Percentiles rank a stretch among this genome's conserved stretches.
Evolutionary conservation across 2,797 vertebrate species (phyloP).

Genomic region (Fringilla coelebs): DNA sequence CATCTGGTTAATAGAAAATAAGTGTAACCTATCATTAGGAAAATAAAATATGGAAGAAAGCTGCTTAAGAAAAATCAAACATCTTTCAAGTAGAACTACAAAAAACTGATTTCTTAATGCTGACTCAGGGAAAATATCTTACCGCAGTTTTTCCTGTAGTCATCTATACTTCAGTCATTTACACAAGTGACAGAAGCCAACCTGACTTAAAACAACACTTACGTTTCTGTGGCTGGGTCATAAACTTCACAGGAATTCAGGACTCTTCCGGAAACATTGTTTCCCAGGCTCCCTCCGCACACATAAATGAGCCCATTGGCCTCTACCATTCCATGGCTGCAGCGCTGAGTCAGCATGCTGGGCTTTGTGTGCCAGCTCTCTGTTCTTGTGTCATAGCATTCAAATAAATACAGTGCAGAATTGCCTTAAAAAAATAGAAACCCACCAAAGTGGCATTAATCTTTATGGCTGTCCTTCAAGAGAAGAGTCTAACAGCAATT

Average conservation of each 20-base stretch:
- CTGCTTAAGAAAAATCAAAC: not conserved
- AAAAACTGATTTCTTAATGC: not conserved
- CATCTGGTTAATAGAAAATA: not conserved
- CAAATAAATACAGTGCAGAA: constrained; percentile 92
- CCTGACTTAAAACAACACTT: constrained; percentile 54
- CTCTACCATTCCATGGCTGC: constrained; percentile 94
- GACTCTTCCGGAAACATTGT: constrained; percentile 93
- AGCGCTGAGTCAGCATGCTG: constrained; percentile 94
- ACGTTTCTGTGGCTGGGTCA: constrained; percentile 93
- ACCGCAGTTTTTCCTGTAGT: not conserved
- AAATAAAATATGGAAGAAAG: not conserved
- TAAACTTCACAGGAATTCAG: constrained; percentile 96
- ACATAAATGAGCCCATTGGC: constrained; percentile 93
- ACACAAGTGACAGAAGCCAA: not conserved
- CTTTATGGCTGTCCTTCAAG: not conserved
- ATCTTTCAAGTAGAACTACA: not conserved
- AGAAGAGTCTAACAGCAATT: constrained; percentile 29
- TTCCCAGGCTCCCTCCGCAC: constrained; percentile 93
- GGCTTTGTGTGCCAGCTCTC: constrained; percentile 95
- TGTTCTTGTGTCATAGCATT: constrained; percentile 95
- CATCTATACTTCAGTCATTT: not conserved
- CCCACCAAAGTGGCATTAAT: constrained; percentile 51
- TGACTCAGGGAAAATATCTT: not conserved
- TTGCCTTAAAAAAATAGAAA: constrained; percentile 81
- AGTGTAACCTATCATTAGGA: not conserved